Conservation (phyloP, 2,113 vertebrate species). For the Crotalus helleri region DNA sequence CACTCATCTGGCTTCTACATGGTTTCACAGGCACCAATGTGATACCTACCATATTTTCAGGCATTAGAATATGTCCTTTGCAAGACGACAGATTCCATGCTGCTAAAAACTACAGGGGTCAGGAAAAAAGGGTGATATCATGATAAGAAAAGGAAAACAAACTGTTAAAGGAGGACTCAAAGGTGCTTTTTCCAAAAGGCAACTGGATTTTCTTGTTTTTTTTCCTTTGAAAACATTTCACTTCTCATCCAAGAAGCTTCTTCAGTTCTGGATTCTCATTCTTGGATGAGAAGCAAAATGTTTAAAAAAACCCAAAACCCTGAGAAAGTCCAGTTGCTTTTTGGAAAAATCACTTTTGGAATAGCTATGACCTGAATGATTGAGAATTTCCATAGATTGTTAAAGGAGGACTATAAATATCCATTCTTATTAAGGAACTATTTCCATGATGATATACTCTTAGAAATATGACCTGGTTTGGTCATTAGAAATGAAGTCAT, state of each 20-base stretch:
- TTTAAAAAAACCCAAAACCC: too few species aligned
- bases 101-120: not conserved
- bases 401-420: not conserved
- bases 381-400: too few species aligned
- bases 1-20: not conserved
- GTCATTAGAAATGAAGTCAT: not conserved
- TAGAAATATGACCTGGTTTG: not conserved
- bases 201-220: not conserved
- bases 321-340: too few species aligned
- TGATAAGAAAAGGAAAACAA: not conserved
- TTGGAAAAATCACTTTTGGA: too few species aligned
- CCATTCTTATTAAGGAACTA: not conserved
- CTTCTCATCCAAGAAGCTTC: too few species aligned
- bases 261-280: too few species aligned
- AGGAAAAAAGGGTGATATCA: not conserved
- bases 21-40: not conserved
- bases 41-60: not conserved
- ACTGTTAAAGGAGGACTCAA: not conserved
- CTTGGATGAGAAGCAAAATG: too few species aligned
- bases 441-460: not conserved
- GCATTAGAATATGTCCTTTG: not conserved
- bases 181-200: not conserved
- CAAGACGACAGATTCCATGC: not conserved
- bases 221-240: too few species aligned
- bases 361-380: too few species aligned